These are phyloP conservation scores for Danaus plexippus DNA, from an alignment of 1,140 invertebrate species.

Conservation along the genomic window DNA sequence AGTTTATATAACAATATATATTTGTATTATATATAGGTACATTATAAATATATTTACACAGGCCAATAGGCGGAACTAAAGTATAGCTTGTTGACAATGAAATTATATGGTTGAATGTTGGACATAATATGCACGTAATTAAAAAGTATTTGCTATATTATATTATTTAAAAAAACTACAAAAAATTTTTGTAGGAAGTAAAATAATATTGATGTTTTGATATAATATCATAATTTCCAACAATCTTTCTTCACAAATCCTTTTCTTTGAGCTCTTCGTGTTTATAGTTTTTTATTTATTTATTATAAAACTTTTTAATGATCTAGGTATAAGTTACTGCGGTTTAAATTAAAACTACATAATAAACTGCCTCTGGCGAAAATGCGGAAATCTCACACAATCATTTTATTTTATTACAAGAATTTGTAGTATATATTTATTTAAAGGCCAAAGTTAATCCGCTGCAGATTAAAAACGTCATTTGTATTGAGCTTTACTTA, in stretches of 20 bases:
- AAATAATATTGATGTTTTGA: too few species aligned
- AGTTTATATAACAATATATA: too few species aligned
- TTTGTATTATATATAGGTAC: too few species aligned
- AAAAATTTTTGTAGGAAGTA: too few species aligned
- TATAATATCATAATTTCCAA: too few species aligned
- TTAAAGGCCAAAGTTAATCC: neutral
- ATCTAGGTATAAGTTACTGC: conserved; percentile 16
- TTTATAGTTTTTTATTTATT: conserved; percentile 3
- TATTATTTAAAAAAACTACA: too few species aligned
- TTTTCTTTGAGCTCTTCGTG: neutral
- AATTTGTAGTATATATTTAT: conserved; percentile 9
- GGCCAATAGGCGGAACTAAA: too few species aligned
- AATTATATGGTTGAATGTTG: too few species aligned
- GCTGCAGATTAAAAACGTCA: neutral
- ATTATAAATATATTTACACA: too few species aligned
- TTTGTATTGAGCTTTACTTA: conserved; percentile 9
- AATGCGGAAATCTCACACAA: conserved; percentile 43
- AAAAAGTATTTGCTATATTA: too few species aligned
- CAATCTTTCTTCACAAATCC: neutral
- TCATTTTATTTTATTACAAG: conserved; percentile 18
- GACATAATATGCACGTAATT: too few species aligned
- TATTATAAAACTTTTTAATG: conserved; percentile 10
- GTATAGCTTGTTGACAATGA: too few species aligned
- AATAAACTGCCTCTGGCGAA: conserved; percentile 41
- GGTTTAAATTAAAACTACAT: conserved; percentile 24